Percentiles rank a stretch among this genome's conserved stretches.
These are phyloP conservation scores for Capitulum mitella DNA, from an alignment of 2,888 invertebrate species.

Conservation along the genomic window DNA sequence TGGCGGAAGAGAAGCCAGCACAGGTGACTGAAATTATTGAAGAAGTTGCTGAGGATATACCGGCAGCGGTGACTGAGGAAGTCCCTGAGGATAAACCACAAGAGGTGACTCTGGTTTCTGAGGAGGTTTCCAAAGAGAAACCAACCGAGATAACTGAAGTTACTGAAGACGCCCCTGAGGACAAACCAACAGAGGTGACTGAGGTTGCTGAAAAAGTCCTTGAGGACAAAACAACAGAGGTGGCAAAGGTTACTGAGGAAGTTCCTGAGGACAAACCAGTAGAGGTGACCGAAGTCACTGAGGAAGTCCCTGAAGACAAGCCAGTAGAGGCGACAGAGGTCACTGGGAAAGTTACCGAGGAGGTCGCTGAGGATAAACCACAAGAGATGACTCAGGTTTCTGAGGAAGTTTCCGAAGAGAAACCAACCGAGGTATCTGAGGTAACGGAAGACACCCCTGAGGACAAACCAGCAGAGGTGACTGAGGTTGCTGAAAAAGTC, in stretches of 20 bases:
- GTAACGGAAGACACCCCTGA: background rate
- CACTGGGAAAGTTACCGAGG: background rate
- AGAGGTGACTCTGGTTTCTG: background rate
- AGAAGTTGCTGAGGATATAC: too few relatives aligned
- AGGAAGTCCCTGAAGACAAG: background rate
- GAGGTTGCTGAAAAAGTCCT: background rate
- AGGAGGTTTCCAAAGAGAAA: background rate
- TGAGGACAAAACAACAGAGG: background rate
- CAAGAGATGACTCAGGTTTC: background rate
- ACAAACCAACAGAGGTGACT: background rate
- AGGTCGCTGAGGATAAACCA: background rate
- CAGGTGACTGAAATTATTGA: conserved; percentile 4
- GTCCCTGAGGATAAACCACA: background rate
- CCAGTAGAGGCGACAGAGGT: background rate
- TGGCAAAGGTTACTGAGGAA: too few relatives aligned
- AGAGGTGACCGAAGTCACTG: background rate
- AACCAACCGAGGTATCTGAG: background rate
- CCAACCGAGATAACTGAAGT: background rate
- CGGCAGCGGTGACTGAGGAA: background rate
- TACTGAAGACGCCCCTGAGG: background rate
- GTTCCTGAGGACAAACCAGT: too few relatives aligned
- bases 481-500: background rate
- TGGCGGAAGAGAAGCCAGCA: conserved; percentile 12
- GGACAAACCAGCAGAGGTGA: background rate
- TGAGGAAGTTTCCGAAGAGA: background rate